Evolutionary conservation across 1,140 invertebrate genomes (phyloP), one percentile per base, ranked within the genome.

Genomic region (Rhizoglyphus robini): DNA sequence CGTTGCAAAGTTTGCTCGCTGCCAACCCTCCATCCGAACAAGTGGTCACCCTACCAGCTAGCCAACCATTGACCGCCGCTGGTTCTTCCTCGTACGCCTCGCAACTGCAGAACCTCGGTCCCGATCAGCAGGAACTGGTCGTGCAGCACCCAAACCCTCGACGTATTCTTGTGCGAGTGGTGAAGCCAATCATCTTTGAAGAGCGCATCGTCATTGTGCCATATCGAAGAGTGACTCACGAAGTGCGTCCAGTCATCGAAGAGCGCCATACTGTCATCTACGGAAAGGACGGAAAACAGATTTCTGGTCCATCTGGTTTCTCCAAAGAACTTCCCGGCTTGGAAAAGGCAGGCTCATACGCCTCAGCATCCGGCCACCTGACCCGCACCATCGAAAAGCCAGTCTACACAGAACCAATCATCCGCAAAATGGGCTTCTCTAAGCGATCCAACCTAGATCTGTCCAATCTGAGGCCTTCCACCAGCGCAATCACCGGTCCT

Each of bases 161-260:
- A 30, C 41, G 47, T n/a, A 64, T 64, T n/a, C 29, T 64, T n/a
- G 63, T 64, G 23, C 63, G 63, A 29, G 63, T 64, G 4, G 63
- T 64, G 3, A 64, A 64, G 46, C 63, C 63, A 2, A 64, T 64
- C 63, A 64, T 64, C n/a, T 64, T 64, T 27, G 63, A 64, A 25
- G 63, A 64, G 29, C 46, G 63, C n/a, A 64, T 64, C 25, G 63
- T 64, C 46, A 64, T 64, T 27, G 63, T 64, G 47, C 63, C 63
- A 48, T 64, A 64, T 25, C 63, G 63, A 48, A 29, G 63, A 64
- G 63, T 64, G 3, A 64, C 63, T 20, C 63, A 64, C 25, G 63
- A 64, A 30, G 58, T 64, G 13, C 38, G 63, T 4, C 63, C 63
- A 2, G 63, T 64, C 8, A 64, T 64, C 30, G 63, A 64, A 38